Percentiles rank a stretch among this genome's conserved stretches.
Conservation (phyloP, 1,140 invertebrate genomes). For the Cydia pomonella region DNA sequence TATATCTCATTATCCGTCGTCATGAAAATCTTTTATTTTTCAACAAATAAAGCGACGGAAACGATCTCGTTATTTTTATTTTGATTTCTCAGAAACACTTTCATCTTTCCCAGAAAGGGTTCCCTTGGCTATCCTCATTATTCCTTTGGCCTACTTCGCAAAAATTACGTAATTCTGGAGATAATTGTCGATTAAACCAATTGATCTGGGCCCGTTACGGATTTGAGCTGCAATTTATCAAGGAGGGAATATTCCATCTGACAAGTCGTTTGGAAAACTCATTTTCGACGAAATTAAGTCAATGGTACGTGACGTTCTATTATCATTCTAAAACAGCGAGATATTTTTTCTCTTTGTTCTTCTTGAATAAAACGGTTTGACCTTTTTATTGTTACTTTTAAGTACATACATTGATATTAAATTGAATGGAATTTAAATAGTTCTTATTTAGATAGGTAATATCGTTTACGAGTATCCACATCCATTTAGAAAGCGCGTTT, state of each 20-base stretch:
- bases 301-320: slow-evolving; percentile 5
- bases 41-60: slow-evolving; percentile 5
- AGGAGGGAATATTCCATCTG: slow-evolving; percentile 2
- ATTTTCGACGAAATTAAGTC: slow-evolving; percentile 19
- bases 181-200: slow-evolving; percentile 28
- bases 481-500: no score
- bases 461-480: no score
- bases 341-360: neutral
- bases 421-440: neutral
- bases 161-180: slow-evolving; percentile 22
- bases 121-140: slow-evolving; percentile 14
- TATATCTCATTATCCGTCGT: neutral
- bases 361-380: neutral
- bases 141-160: slow-evolving; percentile 22
- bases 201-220: slow-evolving; percentile 1
- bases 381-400: neutral
- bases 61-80: slow-evolving; percentile 26
- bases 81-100: slow-evolving; percentile 14
- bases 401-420: neutral
- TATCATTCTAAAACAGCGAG: neutral
- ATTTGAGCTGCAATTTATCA: slow-evolving; percentile 21
- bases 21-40: slow-evolving; percentile 20
- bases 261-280: slow-evolving; percentile 29
- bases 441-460: neutral
- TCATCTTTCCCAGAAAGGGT: slow-evolving; percentile 26